Evolutionary conservation across 2,888 invertebrate species (phyloP).

Genomic region (Aethes cnicana): DNA sequence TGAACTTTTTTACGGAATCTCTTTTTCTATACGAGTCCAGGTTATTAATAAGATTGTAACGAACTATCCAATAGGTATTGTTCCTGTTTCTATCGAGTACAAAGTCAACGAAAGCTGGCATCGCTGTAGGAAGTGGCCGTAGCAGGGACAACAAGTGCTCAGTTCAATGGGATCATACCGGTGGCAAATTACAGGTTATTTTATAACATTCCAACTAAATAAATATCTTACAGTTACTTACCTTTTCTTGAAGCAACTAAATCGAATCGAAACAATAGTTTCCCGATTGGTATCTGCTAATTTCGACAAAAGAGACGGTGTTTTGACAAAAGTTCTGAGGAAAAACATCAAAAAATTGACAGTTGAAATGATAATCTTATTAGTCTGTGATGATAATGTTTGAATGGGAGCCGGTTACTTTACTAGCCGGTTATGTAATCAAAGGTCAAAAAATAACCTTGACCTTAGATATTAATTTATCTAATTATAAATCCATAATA

Average conservation of each 20-base stretch:
- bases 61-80: too few species aligned
- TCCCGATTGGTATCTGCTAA: background rate
- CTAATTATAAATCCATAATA: background rate
- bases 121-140: too few species aligned
- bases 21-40: too few species aligned
- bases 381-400: too few species aligned
- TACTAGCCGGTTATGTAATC: background rate
- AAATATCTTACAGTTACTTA: background rate
- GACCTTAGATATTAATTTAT: background rate
- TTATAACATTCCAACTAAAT: background rate
- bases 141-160: too few species aligned
- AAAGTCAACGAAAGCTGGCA: too few species aligned
- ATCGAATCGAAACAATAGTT: background rate
- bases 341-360: constrained; percentile 14
- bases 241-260: constrained; percentile 11
- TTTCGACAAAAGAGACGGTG: constrained; percentile 2
- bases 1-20: too few species aligned
- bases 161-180: too few species aligned
- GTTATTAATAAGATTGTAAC: too few species aligned
- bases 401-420: too few species aligned
- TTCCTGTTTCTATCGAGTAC: too few species aligned
- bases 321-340: constrained; percentile 6
- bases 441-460: background rate
- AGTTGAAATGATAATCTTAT: too few species aligned
- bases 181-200: background rate